phyloP scores from a whole-genome alignment of 2,797 vertebrate species.

The Brotula barbata region DNA sequence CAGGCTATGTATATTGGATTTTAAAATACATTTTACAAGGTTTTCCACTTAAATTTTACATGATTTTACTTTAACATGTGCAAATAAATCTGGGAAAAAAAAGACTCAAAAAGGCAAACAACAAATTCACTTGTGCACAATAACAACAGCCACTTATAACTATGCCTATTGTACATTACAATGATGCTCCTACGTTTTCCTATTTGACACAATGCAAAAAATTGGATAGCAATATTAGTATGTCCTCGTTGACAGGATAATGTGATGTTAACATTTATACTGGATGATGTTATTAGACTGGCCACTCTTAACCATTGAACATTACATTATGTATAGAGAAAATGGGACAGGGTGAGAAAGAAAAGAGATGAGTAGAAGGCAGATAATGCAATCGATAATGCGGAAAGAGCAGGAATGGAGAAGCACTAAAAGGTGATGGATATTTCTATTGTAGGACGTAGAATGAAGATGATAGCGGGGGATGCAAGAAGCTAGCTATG shows the following conservation, averaged over 20 bases:
- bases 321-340: conserved; percentile 25
- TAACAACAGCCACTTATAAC: conserved; percentile 72
- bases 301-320: conserved; percentile 21
- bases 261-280: conserved; percentile 35
- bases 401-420: conserved; percentile 46
- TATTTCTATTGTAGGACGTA: conserved; percentile 48
- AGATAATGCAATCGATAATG: conserved; percentile 32
- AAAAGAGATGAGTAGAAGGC: conserved; percentile 50
- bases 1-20: conserved; percentile 27
- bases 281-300: conserved; percentile 37
- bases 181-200: conserved; percentile 66
- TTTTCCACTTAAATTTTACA: conserved; percentile 7
- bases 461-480: conserved; percentile 51
- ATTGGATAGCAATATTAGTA: conserved; percentile 49
- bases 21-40: no score
- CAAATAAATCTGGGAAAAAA: conserved; percentile 65
- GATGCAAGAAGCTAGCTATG: conserved; percentile 63
- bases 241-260: conserved; percentile 52
- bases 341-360: conserved; percentile 39
- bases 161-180: conserved; percentile 73
- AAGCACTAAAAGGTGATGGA: conserved; percentile 52
- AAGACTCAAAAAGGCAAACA: conserved; percentile 57
- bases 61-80: conserved; percentile 53
- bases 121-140: conserved; percentile 72
- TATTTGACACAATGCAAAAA: conserved; percentile 66